phyloP scores from a whole-genome alignment of 2,888 invertebrate species.

The Chrysina gloriosa region DNA sequence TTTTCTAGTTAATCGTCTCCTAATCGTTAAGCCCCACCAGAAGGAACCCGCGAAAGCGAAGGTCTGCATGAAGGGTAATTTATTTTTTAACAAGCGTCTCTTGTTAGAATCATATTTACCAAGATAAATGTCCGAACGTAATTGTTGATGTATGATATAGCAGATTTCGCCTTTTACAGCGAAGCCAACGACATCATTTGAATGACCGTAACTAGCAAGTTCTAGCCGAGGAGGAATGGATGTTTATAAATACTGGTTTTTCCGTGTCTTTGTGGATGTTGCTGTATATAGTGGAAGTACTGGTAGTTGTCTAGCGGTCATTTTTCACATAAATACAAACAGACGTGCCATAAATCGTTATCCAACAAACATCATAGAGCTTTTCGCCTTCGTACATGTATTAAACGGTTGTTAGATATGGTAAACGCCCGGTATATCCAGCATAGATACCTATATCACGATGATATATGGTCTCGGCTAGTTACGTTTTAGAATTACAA shows the following conservation, averaged over 20 bases:
- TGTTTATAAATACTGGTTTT: slow-evolving; percentile 34
- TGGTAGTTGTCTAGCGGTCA: slow-evolving; percentile 31
- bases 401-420: slow-evolving; percentile 33
- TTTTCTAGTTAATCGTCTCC: background rate
- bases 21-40: background rate
- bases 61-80: slow-evolving; percentile 25
- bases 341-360: slow-evolving; percentile 29
- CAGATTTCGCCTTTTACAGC: slow-evolving; percentile 30
- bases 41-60: slow-evolving; percentile 7
- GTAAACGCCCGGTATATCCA: slow-evolving; percentile 24
- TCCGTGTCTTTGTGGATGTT: slow-evolving; percentile 27
- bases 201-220: slow-evolving; percentile 29
- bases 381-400: slow-evolving; percentile 16
- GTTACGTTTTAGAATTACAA: slow-evolving; percentile 25
- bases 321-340: slow-evolving; percentile 34
- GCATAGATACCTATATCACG: slow-evolving; percentile 20
- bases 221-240: background rate
- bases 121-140: slow-evolving; percentile 30
- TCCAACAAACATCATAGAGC: slow-evolving; percentile 23
- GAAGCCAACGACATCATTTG: slow-evolving; percentile 34
- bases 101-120: slow-evolving; percentile 35
- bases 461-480: slow-evolving; percentile 27
- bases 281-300: slow-evolving; percentile 4
- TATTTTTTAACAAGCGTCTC: slow-evolving; percentile 31
- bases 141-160: slow-evolving; percentile 34